Conservation (phyloP, 2,113 vertebrate species). For the Loxodonta africana region DNA sequence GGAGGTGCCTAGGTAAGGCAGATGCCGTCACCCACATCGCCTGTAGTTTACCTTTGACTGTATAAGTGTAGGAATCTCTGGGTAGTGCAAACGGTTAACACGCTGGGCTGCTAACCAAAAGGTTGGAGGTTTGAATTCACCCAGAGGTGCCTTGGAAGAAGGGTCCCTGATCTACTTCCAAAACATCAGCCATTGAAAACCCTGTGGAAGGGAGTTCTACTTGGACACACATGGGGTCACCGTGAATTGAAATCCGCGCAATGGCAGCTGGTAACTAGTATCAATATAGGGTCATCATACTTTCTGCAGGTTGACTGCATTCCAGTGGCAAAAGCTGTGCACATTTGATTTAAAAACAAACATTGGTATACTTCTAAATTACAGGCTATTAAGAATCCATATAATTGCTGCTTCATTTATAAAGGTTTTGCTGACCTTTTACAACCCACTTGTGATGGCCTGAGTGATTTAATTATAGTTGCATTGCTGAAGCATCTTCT, state of each 20-base stretch:
- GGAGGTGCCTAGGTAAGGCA: neutral
- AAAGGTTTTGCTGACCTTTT: constrained; percentile 49
- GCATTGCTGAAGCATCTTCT: neutral
- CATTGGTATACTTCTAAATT: neutral
- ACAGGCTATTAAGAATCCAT: neutral
- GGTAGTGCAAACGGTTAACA: neutral
- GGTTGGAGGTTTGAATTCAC: neutral
- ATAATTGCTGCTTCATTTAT: constrained; percentile 16
- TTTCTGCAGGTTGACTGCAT: neutral
- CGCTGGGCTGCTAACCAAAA: neutral
- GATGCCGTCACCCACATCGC: neutral
- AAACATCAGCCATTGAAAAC: neutral
- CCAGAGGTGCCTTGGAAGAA: neutral
- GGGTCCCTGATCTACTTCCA: neutral
- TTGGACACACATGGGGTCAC: neutral
- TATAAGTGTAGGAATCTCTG: neutral
- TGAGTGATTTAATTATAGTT: neutral
- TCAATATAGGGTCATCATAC: neutral
- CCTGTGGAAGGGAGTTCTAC: neutral
- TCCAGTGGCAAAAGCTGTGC: neutral
- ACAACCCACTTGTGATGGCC: neutral
- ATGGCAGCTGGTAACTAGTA: no score
- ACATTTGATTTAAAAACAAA: neutral
- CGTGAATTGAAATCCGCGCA: neutral
- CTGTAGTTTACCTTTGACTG: neutral